Conservation (phyloP, 2,113 vertebrate genomes). For the Grus americana region DNA sequence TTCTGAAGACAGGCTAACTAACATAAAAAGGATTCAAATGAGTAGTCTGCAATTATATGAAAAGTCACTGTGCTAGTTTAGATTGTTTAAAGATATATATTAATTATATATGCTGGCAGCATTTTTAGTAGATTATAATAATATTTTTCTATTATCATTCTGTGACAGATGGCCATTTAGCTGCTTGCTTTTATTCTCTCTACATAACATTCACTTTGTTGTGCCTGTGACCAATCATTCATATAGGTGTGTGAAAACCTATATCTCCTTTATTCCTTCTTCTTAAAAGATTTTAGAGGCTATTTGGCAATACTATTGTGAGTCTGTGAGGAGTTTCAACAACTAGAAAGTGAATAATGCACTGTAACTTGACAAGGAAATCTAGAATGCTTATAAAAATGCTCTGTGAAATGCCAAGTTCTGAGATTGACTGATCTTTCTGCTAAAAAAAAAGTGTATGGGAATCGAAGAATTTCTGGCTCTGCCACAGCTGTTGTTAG, state of each 20-base stretch:
- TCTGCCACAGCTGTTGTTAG: not conserved
- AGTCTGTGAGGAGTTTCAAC: not conserved
- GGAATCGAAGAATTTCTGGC: not conserved
- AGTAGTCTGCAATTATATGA: not conserved
- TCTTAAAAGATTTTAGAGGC: not conserved
- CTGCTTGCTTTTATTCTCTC: not conserved
- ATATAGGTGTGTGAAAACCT: not conserved
- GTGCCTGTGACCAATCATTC: not conserved
- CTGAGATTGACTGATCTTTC: not conserved
- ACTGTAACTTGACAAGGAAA: not conserved
- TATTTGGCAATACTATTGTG: not conserved
- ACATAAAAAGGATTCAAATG: not conserved
- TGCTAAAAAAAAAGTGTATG: not conserved
- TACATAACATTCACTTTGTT: not conserved
- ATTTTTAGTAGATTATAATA: not conserved
- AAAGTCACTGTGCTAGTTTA: not conserved
- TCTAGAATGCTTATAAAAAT: not conserved
- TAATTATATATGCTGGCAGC: not conserved
- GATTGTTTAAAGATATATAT: not conserved
- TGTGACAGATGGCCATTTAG: not conserved
- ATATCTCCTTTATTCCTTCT: not conserved
- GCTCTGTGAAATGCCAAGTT: not conserved
- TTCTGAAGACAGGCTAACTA: not conserved
- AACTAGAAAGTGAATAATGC: not conserved
- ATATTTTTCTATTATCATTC: not conserved